These are phyloP conservation scores for Cassiopea andromeda DNA, from an alignment of 30 jellyfish, hydroid and myxozoan species.

Conservation along the genomic window DNA sequence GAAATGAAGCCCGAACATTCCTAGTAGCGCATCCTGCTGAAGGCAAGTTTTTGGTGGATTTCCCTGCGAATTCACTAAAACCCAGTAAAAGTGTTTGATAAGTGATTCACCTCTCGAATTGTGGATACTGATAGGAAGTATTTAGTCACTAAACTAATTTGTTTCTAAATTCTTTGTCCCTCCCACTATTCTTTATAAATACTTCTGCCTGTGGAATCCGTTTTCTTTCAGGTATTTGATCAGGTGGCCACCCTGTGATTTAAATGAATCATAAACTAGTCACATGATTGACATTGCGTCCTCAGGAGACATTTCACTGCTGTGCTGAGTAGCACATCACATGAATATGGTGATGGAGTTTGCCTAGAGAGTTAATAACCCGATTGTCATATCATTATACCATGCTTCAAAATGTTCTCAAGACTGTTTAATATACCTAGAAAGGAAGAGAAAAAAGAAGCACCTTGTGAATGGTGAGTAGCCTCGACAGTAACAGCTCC, in stretches of 20 bases:
- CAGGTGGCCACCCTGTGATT: conserved; percentile 56
- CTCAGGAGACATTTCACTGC: conserved; percentile 28
- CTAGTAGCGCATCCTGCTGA: too few species aligned
- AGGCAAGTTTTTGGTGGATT: too few species aligned
- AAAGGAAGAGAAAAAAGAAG: conserved; percentile 69
- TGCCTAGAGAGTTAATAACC: not conserved
- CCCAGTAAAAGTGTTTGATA: not conserved
- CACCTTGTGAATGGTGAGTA: conserved; percentile 70
- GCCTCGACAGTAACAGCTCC: not conserved
- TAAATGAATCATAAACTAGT: conserved; percentile 41
- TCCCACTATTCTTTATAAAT: not conserved
- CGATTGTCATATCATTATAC: conserved; percentile 7
- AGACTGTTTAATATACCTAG: conserved; percentile 59
- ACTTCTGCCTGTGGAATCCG: not conserved
- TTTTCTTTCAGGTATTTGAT: not conserved
- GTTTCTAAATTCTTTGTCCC: not conserved
- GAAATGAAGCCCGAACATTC: too few species aligned
- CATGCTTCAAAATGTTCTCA: conserved; percentile 69
- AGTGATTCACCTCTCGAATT: not conserved
- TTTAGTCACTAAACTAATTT: too few species aligned
- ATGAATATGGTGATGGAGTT: conserved; percentile 25
- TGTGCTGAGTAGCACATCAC: conserved; percentile 17
- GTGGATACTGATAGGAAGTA: too few species aligned
- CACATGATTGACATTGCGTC: conserved; percentile 54
- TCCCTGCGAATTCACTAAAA: not conserved